Evolutionary conservation across 1,140 invertebrate species (phyloP).

Genomic region (Bemisia tabaci): DNA sequence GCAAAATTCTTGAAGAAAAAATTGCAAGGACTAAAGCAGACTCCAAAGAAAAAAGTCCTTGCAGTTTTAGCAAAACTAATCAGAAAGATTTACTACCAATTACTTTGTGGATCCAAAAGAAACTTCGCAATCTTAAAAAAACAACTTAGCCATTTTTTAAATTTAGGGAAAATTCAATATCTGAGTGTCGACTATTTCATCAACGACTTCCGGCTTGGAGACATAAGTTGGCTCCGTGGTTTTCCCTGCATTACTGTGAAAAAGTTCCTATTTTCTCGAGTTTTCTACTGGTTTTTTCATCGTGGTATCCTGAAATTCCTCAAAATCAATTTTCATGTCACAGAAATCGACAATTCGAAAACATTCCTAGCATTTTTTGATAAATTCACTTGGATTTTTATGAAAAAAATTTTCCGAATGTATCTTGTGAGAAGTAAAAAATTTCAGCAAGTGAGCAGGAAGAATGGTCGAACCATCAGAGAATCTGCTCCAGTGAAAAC

Average conservation of each 20-base stretch:
- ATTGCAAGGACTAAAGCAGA: neutral
- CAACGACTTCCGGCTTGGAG: neutral
- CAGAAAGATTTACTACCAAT: neutral
- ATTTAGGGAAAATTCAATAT: neutral
- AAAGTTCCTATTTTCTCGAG: neutral
- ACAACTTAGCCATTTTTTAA: neutral
- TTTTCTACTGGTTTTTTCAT: neutral
- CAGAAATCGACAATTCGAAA: neutral
- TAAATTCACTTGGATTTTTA: neutral
- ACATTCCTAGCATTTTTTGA: neutral
- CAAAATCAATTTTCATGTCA: neutral
- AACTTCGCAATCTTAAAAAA: neutral
- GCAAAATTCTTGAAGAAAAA: neutral
- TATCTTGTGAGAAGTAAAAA: neutral
- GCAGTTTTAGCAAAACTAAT: neutral
- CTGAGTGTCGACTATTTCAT: neutral
- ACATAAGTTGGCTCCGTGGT: neutral
- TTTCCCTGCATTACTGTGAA: neutral
- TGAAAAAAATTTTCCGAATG: neutral
- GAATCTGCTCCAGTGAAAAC: neutral
- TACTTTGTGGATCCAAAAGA: neutral
- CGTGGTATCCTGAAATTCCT: neutral
- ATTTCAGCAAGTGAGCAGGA: neutral
- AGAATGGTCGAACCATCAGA: no score
- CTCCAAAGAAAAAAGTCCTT: neutral